A percentile compares a stretch with the other conserved stretches of the same genome.
These are phyloP conservation scores for Cosmorhoe ocellata DNA, from an alignment of 2,888 invertebrate genomes.

Conservation along the genomic window DNA sequence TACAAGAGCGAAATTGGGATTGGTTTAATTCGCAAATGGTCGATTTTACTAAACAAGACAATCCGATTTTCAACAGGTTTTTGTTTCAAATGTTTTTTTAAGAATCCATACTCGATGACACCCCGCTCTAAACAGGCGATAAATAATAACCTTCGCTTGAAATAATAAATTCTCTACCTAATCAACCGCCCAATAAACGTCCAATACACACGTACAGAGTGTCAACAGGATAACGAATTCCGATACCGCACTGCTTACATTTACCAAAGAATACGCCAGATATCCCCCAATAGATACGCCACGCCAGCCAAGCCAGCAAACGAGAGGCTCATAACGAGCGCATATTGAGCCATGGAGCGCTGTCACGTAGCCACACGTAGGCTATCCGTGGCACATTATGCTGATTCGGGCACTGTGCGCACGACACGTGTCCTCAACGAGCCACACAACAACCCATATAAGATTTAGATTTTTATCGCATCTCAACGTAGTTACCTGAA, in stretches of 20 bases:
- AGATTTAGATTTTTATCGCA: slow-evolving; percentile 27
- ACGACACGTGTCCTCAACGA: slow-evolving; percentile 24
- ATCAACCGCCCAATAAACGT: slow-evolving; percentile 15
- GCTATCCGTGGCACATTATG: slow-evolving; percentile 61
- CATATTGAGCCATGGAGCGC: slow-evolving; percentile 54
- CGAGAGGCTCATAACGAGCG: slow-evolving; percentile 44
- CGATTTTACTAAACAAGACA: no score
- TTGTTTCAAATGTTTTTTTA: no score
- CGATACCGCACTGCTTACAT: slow-evolving; percentile 24
- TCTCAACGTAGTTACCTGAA: slow-evolving; percentile 19
- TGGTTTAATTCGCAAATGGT: no score
- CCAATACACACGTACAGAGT: slow-evolving; percentile 11
- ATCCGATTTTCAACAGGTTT: no score
- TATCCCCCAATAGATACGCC: slow-evolving; percentile 22
- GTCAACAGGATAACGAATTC: slow-evolving; percentile 25
- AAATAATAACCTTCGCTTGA: neutral
- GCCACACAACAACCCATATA: slow-evolving; percentile 22
- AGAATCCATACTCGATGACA: no score
- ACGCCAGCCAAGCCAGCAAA: slow-evolving; percentile 20
- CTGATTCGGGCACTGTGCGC: slow-evolving; percentile 48
- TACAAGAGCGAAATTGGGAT: no score
- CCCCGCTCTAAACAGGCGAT: neutral
- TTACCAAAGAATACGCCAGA: slow-evolving; percentile 20
- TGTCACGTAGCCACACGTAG: slow-evolving; percentile 59
- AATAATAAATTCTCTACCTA: slow-evolving; percentile 5